Conservation (phyloP, 2,888 invertebrate genomes). For the Erpobdella octoculata region DNA sequence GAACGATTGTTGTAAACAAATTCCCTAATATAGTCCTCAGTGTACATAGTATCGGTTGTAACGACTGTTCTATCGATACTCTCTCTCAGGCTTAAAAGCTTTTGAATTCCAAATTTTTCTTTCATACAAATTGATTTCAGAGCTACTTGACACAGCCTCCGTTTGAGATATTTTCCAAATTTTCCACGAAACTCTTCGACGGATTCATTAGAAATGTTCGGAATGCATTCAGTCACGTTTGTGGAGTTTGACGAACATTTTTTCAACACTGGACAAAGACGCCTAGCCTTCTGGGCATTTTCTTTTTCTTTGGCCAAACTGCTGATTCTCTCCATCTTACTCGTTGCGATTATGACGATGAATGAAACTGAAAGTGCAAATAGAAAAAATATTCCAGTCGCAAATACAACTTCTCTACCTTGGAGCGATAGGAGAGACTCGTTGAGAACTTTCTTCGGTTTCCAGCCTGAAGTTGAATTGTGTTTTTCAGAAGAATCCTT, state of each 20-base stretch:
- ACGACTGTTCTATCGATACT: too few species aligned
- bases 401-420: slow-evolving; percentile 17
- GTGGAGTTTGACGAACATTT: too few species aligned
- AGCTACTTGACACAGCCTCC: not conserved
- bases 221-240: too few species aligned
- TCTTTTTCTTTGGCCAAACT: not conserved
- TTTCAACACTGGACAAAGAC: too few species aligned
- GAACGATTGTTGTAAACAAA: too few species aligned
- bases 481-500: not conserved
- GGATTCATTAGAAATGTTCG: not conserved
- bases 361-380: slow-evolving; percentile 19
- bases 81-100: too few species aligned
- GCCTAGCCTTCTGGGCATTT: not conserved
- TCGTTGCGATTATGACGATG: slow-evolving; percentile 18
- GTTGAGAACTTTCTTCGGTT: not conserved
- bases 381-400: slow-evolving; percentile 18
- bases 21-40: too few species aligned
- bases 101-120: too few species aligned
- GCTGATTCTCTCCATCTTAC: not conserved
- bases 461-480: not conserved
- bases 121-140: not conserved
- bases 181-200: not conserved
- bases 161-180: not conserved
- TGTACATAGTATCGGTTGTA: too few species aligned
- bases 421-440: not conserved